Conservation (phyloP, 2,113 vertebrate genomes). For the Oxyruncus cristatus region DNA sequence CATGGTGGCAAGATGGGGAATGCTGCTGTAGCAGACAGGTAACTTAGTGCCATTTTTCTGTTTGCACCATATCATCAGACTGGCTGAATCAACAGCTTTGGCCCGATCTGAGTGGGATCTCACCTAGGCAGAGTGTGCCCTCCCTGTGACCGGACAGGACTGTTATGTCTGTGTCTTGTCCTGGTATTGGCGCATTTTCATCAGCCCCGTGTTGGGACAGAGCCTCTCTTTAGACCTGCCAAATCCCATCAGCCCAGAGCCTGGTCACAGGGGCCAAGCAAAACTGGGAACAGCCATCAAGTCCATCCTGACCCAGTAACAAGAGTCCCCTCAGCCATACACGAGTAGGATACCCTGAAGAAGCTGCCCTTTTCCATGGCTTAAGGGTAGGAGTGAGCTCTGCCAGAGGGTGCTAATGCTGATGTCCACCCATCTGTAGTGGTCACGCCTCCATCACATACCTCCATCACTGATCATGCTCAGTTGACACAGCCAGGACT, state of each 20-base stretch:
- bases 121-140: background rate
- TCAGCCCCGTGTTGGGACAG: rapidly evolving
- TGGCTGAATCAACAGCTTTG: background rate
- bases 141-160: background rate
- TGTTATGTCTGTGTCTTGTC: rapidly evolving
- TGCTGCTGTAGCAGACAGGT: background rate
- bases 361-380: background rate
- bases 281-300: background rate
- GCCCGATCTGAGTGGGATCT: background rate
- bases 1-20: background rate
- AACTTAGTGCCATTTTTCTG: background rate
- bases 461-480: rapidly evolving
- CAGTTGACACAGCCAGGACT: background rate
- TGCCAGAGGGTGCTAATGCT: background rate
- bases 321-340: background rate
- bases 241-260: background rate
- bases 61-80: background rate
- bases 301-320: background rate
- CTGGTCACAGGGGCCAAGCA: background rate
- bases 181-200: background rate
- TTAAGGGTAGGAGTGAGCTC: background rate
- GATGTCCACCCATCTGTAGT: background rate
- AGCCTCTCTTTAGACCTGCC: background rate
- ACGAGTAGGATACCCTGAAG: background rate
- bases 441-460: too few species aligned